Conservation (phyloP, 2,888 invertebrate species). For the Leptura quadrifasciata region DNA sequence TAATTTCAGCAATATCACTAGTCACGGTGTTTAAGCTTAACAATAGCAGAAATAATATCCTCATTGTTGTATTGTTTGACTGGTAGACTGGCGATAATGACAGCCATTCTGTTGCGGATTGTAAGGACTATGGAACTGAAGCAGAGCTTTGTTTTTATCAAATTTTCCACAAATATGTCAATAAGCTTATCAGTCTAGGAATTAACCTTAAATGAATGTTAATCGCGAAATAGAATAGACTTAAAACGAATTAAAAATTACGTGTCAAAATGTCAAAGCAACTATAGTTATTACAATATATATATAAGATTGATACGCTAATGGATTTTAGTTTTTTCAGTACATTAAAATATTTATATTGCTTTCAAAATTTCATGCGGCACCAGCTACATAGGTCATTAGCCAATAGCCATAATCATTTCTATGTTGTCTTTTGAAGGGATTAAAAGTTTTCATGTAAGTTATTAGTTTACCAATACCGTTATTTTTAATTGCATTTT, state of each 20-base stretch:
- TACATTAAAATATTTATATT: no score
- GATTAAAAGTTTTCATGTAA: no score
- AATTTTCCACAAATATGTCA: neutral
- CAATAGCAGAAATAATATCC: neutral
- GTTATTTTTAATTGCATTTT: no score
- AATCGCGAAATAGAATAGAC: neutral
- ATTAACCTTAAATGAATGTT: slow-evolving; percentile 26
- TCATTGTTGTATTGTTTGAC: no score
- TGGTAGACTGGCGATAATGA: no score
- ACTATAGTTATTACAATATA: neutral
- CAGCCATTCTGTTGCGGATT: slow-evolving; percentile 5
- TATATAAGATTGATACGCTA: neutral
- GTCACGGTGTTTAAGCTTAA: slow-evolving; percentile 1
- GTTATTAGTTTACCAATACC: no score
- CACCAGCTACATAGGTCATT: no score
- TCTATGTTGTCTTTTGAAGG: no score
- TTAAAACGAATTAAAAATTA: neutral
- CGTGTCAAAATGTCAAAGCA: neutral
- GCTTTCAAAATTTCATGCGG: no score
- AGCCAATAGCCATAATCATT: no score
- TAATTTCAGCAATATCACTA: neutral
- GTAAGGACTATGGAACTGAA: slow-evolving; percentile 3
- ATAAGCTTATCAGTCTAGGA: slow-evolving; percentile 8
- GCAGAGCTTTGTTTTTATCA: neutral
- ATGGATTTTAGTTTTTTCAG: no score